Conservation (phyloP, 2,888 invertebrate species). For the Flexamia atlantica region DNA sequence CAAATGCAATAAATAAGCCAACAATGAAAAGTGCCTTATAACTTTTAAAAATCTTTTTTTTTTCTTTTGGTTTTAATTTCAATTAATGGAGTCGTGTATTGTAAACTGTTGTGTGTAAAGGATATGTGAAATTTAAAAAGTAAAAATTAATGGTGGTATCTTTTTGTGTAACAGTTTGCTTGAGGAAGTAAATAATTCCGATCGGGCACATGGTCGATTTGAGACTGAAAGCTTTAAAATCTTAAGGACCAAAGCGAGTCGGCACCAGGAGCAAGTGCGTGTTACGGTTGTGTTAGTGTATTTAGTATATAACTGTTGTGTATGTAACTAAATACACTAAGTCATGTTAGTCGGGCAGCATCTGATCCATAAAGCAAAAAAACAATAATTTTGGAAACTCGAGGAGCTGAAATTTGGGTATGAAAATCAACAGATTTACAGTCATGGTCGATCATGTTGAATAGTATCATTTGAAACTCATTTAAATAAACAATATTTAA, state of each 20-base stretch:
- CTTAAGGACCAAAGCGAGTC: not conserved
- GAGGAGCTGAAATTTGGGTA: too few species aligned
- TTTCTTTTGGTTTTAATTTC: not conserved
- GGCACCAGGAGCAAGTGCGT: not conserved
- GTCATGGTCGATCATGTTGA: too few species aligned
- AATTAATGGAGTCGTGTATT: not conserved
- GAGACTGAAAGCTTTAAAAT: not conserved
- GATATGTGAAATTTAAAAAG: constrained; percentile 13
- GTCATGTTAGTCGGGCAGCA: not conserved
- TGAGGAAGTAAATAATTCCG: not conserved
- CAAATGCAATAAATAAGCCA: constrained; percentile 40
- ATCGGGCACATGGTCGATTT: not conserved
- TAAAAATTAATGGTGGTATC: not conserved
- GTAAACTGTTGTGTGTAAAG: not conserved
- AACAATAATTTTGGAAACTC: not conserved
- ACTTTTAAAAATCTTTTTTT: not conserved
- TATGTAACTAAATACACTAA: too few species aligned
- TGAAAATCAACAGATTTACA: too few species aligned
- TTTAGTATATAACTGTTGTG: too few species aligned
- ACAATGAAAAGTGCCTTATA: constrained; percentile 40
- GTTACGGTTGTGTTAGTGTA: not conserved
- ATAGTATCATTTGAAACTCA: too few species aligned
- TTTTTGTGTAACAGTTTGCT: not conserved
- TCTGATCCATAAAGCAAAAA: not conserved
- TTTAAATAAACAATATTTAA: too few species aligned